These are phyloP conservation scores for Drosophila arizonae DNA, from an alignment of 1,140 invertebrate species.

Conservation along the genomic window DNA sequence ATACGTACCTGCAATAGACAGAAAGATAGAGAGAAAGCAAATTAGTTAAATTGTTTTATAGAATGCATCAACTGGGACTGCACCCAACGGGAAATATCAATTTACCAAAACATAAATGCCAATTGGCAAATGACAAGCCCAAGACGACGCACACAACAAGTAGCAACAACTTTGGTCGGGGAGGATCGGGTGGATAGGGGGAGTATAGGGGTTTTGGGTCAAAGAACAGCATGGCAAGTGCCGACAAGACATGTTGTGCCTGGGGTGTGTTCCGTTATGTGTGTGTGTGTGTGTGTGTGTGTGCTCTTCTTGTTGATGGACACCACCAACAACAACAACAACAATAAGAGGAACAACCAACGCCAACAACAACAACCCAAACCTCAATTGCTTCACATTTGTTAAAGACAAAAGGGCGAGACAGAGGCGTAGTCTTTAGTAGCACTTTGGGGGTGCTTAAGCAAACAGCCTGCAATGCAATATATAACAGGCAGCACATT, in stretches of 20 bases:
- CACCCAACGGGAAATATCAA: constrained; percentile 61
- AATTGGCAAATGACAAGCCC: constrained; percentile 60
- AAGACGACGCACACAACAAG: constrained; percentile 22
- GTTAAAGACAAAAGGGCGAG: constrained; percentile 42
- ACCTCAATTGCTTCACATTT: constrained; percentile 52
- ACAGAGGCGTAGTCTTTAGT: constrained; percentile 23
- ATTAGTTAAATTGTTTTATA: constrained; percentile 50
- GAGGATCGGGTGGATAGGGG: background rate
- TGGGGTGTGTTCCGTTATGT: background rate
- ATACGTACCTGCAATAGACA: constrained; percentile 47
- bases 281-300: background rate
- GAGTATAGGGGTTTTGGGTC: background rate
- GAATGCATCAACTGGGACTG: constrained; percentile 33
- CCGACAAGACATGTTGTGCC: constrained; percentile 6
- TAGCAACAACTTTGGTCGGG: background rate
- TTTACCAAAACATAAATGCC: constrained; percentile 57
- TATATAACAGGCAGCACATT: background rate
- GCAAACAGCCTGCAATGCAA: background rate
- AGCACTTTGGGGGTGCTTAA: constrained; percentile 2
- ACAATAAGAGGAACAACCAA: no score
- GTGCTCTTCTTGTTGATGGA: constrained; percentile 1
- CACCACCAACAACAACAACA: constrained; percentile 5
- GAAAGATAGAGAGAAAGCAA: constrained; percentile 26
- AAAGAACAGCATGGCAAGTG: constrained; percentile 3
- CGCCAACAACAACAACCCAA: constrained; percentile 6